Conservation (phyloP, 2,888 invertebrate species). For the Sinotaia quadrata region DNA sequence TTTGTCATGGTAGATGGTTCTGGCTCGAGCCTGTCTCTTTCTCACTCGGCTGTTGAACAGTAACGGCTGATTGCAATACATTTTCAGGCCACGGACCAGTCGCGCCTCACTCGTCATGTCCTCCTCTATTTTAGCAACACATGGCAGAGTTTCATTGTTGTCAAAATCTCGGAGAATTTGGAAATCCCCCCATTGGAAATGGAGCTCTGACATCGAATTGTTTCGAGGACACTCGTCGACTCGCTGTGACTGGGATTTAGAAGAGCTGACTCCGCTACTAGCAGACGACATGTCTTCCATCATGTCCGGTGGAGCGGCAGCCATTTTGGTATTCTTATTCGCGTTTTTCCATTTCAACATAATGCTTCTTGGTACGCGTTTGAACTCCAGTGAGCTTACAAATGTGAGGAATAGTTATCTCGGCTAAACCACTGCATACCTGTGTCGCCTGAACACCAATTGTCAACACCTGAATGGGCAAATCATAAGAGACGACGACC, state of each 20-base stretch:
- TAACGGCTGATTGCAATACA: slow-evolving; percentile 54
- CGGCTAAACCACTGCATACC: no score
- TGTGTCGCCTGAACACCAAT: no score
- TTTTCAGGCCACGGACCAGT: slow-evolving; percentile 45
- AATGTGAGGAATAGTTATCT: no score
- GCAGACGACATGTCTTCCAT: not conserved
- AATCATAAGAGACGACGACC: no score
- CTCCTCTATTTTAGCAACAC: slow-evolving; percentile 38
- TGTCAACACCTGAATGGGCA: no score
- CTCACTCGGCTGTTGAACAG: slow-evolving; percentile 41
- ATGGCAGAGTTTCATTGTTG: slow-evolving; percentile 40
- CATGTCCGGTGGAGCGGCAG: slow-evolving; percentile 30
- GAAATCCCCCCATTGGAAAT: slow-evolving; percentile 41
- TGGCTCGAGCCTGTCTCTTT: slow-evolving; percentile 48
- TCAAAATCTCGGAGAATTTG: slow-evolving; percentile 29
- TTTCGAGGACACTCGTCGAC: not conserved
- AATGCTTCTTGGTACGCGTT: no score
- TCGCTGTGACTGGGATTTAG: not conserved
- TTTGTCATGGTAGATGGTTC: slow-evolving; percentile 58
- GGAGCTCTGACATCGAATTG: not conserved
- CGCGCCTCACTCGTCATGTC: slow-evolving; percentile 12
- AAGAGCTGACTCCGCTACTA: slow-evolving; percentile 6
- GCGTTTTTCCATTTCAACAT: slow-evolving; percentile 24
- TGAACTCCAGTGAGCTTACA: no score
- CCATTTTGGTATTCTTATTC: slow-evolving; percentile 16